phyloP scores from a whole-genome alignment of 2,113 vertebrate genomes.

The Pseudonaja textilis region DNA sequence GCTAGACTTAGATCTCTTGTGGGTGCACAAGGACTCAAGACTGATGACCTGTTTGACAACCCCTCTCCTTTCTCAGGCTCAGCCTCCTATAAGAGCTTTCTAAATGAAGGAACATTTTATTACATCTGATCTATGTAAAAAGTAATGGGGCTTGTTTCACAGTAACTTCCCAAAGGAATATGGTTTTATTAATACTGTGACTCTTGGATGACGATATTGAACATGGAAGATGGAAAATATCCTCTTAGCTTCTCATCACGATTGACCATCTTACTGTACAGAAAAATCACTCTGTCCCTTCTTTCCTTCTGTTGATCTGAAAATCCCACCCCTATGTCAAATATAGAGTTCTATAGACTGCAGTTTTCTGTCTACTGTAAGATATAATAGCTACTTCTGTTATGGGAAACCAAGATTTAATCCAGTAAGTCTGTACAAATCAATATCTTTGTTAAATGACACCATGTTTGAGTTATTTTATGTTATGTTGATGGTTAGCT shows the following conservation, averaged over 20 bases:
- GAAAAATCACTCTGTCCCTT: background rate
- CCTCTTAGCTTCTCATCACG: background rate
- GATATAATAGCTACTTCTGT: constrained; percentile 79
- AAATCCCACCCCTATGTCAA: constrained; percentile 63
- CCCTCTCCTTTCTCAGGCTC: too few species aligned
- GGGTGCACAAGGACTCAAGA: too few species aligned
- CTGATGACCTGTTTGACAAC: too few species aligned
- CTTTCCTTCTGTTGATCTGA: constrained; percentile 66
- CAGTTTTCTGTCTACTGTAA: constrained; percentile 75
- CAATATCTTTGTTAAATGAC: constrained; percentile 91
- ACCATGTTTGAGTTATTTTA: constrained; percentile 85
- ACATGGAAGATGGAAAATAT: background rate
- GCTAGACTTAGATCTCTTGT: too few species aligned
- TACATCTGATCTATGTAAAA: too few species aligned
- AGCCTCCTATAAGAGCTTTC: background rate
- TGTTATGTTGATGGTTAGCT: constrained; percentile 90
- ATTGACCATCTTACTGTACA: background rate
- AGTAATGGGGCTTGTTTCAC: background rate
- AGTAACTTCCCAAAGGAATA: background rate
- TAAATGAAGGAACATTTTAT: background rate
- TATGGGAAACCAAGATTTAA: constrained; percentile 88
- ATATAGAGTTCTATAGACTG: constrained; percentile 66
- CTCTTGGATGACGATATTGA: background rate
- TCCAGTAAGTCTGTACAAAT: constrained; percentile 83
- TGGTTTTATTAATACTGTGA: background rate